These are phyloP conservation scores for Larimichthys crocea DNA, from an alignment of 2,113 vertebrate species.

Conservation along the genomic window DNA sequence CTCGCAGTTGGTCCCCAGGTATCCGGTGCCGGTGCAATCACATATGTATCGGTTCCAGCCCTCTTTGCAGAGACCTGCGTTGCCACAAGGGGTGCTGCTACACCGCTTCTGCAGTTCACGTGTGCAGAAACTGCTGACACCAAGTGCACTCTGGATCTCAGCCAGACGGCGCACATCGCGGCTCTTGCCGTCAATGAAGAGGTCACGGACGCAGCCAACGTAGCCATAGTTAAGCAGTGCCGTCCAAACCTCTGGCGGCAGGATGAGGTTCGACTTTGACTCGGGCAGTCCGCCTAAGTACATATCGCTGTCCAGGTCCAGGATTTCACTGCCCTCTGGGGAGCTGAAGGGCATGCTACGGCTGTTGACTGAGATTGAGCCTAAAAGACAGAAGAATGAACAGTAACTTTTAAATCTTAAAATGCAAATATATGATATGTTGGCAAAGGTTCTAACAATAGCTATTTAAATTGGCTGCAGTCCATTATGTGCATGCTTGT, in stretches of 20 bases:
- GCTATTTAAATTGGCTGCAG: neutral
- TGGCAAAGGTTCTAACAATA: neutral
- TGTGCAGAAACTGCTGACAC: constrained; percentile 91
- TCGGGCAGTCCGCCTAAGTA: constrained; percentile 92
- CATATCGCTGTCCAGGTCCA: constrained; percentile 93
- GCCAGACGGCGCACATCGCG: constrained; percentile 90
- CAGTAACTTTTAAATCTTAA: neutral
- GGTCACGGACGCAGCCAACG: constrained; percentile 93
- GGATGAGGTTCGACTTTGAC: constrained; percentile 84
- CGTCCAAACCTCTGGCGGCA: constrained; percentile 94
- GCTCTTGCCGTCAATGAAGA: constrained; percentile 94
- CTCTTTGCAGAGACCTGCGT: constrained; percentile 90
- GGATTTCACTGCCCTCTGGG: constrained; percentile 92
- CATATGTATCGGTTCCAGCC: constrained; percentile 96
- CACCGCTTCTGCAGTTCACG: constrained; percentile 91
- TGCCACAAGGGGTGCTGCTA: constrained; percentile 87
- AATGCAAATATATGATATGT: neutral
- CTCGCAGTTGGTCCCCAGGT: constrained; percentile 90
- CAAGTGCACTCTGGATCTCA: constrained; percentile 86
- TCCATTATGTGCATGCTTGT: neutral
- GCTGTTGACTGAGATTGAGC: constrained; percentile 94
- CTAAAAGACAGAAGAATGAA: constrained; percentile 64
- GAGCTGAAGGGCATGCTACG: constrained; percentile 92
- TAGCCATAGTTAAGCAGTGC: constrained; percentile 91
- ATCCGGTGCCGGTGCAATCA: constrained; percentile 92